Base-by-base conservation (phyloP, 2,888 invertebrate species). In the Drosophila antonietae region DNA sequence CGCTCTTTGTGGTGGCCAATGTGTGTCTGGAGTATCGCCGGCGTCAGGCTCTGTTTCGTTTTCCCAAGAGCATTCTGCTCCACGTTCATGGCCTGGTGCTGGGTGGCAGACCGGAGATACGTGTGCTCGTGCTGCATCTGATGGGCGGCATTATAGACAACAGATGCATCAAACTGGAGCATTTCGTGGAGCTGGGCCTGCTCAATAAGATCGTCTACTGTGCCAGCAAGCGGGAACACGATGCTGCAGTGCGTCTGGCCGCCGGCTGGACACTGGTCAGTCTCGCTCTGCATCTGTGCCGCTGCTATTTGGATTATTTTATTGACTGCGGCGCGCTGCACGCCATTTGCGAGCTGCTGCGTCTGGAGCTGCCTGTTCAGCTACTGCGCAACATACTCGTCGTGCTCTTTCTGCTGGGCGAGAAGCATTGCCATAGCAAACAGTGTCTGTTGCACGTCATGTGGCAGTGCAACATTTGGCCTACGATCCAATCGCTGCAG, bases 231-330 rank as follows among this genome's bases (percentile, higher is more conserved):
- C 3, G n/a, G 23, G 82, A 80, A 51, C 12, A 23, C 0, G 39
- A 39, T 3, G 2, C 0, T 10, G 23, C 28, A n/a, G 61, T 83
- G 9, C 80, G 80, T 5, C 23, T 66, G 3, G 41, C 67, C 3
- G 83, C 76, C 4, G 65, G 73, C 9, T 83, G 80, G 80, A 70
- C 83, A 0, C 35, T 83, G 20, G 68, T 58, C 28, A 83, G 80
- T 9, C 9, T 80, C 0, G 52, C 80, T 0, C 2, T 70, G 35
- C 83, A 80, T 10, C 46, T 80, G 2, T 78, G 78, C 14, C 68
- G 58, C 5, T 65, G 61, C 15, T 68, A 65, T 3, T 14, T 65
- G 62, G 55, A 76, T 1, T 65, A 68, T 15, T 73, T 64, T 1
- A 49, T 78, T 9, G 61, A 78, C 3, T 59, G 64, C 4, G 61